Evolutionary conservation across 2,888 invertebrate genomes (phyloP).

Genomic region (Nemotelus nigrinus): DNA sequence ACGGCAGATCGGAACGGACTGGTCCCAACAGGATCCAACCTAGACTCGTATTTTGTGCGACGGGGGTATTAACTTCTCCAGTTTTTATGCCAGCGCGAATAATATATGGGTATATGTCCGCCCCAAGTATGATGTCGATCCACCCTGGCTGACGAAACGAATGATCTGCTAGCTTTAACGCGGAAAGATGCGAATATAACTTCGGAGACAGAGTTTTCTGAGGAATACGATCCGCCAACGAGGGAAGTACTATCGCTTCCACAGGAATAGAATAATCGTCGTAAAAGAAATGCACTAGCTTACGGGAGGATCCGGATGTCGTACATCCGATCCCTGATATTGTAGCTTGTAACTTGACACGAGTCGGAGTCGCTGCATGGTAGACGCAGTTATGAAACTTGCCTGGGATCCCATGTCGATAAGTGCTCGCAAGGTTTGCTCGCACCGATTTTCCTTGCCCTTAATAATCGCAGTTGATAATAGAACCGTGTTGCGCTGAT

Average conservation of each 20-base stretch:
- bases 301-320: too few relatives aligned
- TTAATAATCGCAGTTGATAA: too few relatives aligned
- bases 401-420: slow-evolving; percentile 9
- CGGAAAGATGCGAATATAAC: neutral
- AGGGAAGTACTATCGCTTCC: neutral
- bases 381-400: neutral
- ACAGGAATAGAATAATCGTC: too few relatives aligned
- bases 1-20: neutral
- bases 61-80: neutral
- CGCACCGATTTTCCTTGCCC: neutral
- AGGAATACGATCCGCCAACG: neutral
- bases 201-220: neutral
- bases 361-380: neutral
- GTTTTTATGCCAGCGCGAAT: neutral
- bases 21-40: neutral
- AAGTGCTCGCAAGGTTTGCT: neutral
- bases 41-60: neutral
- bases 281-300: too few relatives aligned
- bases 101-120: neutral
- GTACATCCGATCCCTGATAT: too few relatives aligned
- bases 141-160: neutral
- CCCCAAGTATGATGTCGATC: neutral
- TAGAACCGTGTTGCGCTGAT: too few relatives aligned
- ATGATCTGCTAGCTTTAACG: neutral
- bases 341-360: neutral